These are phyloP conservation scores for Epinephelus cyanopodus DNA, from an alignment of 2,113 vertebrate species.

Conservation along the genomic window DNA sequence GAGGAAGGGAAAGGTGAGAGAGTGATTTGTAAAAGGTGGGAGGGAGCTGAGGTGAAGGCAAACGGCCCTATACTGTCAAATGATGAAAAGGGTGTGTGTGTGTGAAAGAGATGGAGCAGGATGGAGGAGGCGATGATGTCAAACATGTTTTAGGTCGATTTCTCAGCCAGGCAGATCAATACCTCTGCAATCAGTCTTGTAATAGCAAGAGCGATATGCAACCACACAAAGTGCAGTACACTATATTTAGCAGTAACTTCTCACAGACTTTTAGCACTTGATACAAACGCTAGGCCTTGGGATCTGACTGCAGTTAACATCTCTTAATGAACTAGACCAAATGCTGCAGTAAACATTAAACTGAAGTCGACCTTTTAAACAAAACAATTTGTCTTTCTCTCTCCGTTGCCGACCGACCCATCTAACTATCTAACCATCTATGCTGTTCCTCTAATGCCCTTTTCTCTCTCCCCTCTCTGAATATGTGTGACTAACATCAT, in stretches of 20 bases:
- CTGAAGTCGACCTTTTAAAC: conserved; percentile 23
- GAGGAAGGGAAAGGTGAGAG: conserved; percentile 32
- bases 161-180: conserved; percentile 67
- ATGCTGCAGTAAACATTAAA: conserved; percentile 36
- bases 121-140: conserved; percentile 65
- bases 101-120: conserved; percentile 53
- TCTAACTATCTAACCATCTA: conserved; percentile 7
- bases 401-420: neutral
- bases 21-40: conserved; percentile 45
- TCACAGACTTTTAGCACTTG: conserved; percentile 34
- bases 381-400: conserved; percentile 21
- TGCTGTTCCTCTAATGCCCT: conserved; percentile 22
- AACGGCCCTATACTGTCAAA: conserved; percentile 6
- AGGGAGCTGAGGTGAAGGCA: conserved; percentile 44
- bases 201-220: conserved; percentile 51
- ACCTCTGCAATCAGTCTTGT: conserved; percentile 55
- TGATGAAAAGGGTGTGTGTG: conserved; percentile 50
- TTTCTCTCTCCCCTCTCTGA: conserved; percentile 11
- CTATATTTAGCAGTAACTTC: conserved; percentile 36
- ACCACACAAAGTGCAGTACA: conserved; percentile 22
- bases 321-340: conserved; percentile 34
- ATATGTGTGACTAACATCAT: conserved; percentile 50
- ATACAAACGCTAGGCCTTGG: conserved; percentile 12
- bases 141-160: conserved; percentile 67
- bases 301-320: conserved; percentile 18